These are phyloP conservation scores for Ammodytes marinus DNA, from an alignment of 2,113 vertebrate genomes.

Conservation along the genomic window DNA sequence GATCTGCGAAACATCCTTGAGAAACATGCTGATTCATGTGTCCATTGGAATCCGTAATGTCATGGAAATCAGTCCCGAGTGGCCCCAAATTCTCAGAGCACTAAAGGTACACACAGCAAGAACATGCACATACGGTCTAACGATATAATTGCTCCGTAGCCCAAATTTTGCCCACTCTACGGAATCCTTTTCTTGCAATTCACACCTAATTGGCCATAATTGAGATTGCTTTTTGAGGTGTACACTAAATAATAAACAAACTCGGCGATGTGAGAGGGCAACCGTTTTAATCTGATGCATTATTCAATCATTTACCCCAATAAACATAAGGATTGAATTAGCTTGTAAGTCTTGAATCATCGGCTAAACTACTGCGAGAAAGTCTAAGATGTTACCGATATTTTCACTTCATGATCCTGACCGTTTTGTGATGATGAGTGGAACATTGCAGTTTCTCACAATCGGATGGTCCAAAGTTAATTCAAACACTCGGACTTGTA, in stretches of 20 bases:
- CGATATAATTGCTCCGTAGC: not conserved
- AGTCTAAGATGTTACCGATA: not conserved
- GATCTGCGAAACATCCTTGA: not conserved
- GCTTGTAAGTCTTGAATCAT: not conserved
- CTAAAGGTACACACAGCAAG: not conserved
- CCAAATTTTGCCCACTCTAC: not conserved
- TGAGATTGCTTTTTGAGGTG: not conserved
- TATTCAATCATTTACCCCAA: not conserved
- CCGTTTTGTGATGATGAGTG: not conserved
- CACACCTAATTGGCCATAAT: not conserved
- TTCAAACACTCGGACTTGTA: slow-evolving; percentile 13
- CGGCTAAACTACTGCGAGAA: not conserved
- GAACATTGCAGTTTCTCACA: not conserved
- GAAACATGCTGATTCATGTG: not conserved
- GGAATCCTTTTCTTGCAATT: not conserved
- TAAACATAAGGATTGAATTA: slow-evolving; percentile 2
- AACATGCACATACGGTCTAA: not conserved
- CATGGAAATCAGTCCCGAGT: not conserved
- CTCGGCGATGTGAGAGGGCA: not conserved
- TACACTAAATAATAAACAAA: slow-evolving; percentile 4
- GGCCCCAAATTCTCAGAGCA: not conserved
- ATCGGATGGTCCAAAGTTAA: not conserved
- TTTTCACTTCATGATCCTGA: not conserved
- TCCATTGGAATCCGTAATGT: not conserved
- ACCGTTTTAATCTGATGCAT: not conserved